Conservation (phyloP, 2,888 invertebrate species). For the Drosophila lutescens region DNA sequence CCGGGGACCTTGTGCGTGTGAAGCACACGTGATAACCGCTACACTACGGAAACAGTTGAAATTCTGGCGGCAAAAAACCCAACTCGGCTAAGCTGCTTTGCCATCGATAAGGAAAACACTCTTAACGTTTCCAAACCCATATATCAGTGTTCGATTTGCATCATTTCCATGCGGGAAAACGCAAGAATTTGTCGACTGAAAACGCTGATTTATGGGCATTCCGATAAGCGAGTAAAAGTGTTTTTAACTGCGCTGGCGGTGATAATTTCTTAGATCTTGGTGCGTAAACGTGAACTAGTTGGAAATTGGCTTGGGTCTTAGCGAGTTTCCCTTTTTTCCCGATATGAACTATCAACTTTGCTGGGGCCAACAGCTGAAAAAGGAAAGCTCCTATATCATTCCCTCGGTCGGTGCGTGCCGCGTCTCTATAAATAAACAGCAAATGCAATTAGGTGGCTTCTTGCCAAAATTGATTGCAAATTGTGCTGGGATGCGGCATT, state of each 20-base stretch:
- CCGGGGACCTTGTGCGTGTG: conserved; percentile 84
- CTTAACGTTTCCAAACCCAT: conserved; percentile 36
- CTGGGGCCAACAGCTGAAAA: conserved; percentile 3
- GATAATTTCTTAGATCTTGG: background rate
- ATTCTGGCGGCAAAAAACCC: background rate
- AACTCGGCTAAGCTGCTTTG: background rate
- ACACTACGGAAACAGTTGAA: conserved; percentile 82
- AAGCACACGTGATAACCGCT: conserved; percentile 84
- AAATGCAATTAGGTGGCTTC: conserved; percentile 53
- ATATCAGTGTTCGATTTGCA: conserved; percentile 69
- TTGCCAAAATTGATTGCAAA: conserved; percentile 65
- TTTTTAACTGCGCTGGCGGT: conserved; percentile 33
- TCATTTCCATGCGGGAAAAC: conserved; percentile 63
- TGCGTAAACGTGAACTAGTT: conserved; percentile 19
- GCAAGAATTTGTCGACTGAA: conserved; percentile 47
- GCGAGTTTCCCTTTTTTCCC: conserved; percentile 13
- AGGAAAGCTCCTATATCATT: conserved; percentile 11
- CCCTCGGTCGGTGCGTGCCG: conserved; percentile 27
- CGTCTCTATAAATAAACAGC: conserved; percentile 25
- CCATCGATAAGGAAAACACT: conserved; percentile 42
- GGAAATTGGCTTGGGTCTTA: conserved; percentile 1
- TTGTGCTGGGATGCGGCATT: conserved; percentile 29
- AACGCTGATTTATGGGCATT: conserved; percentile 67
- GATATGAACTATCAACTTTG: conserved; percentile 9
- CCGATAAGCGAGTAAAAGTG: conserved; percentile 74